Base-by-base conservation (phyloP, 2,888 invertebrate species). In the Scrobipalpa costella region DNA sequence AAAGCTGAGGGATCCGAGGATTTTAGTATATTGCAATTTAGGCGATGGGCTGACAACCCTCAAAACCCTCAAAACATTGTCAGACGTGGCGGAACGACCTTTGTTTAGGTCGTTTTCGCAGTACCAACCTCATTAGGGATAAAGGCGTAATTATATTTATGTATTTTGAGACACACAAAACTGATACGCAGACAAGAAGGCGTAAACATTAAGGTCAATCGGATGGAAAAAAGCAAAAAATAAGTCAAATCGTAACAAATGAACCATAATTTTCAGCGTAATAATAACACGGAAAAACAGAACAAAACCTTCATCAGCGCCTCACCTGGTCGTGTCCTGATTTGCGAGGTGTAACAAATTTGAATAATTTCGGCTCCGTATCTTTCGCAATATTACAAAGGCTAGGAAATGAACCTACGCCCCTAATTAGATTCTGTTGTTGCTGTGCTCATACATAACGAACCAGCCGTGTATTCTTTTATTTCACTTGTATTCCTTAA, bases 331-430 rank as follows among this genome's bases (percentile, higher is more conserved):
- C 50, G 7, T 8, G 3, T 9, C 17, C 57, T 36, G 33, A 36
- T 57, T 57, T 19, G 27, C 27, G 7, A 62, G 62, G 64, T 68
- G 64, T 66, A 60, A 66, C 63, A 15, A 65, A 68, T 70, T 68
- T 70, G 67, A 69, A 70, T 70, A 70, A 68, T 67, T 69, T 62
- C 64, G 61, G 50, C 65, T 55, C 33, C 33, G 49, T 49, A 65
- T 63, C 63, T 66, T 68, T 66, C 52, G 60, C 55, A 57, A 63
- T 61, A 67, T 63, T 40, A 68, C 68, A 68, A 67, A 70, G 67
- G 63, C 63, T 65, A 65, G 70, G 68, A 70, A 68, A 70, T 68
- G 68, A 69, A 66, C 64, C 63, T 63, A 55, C 44, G 64, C 57
- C 57, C 64, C 55, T 70, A 67, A 70, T 70, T 67, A 64, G 64